Percentiles rank a stretch among this genome's conserved stretches.
phyloP scores from a whole-genome alignment of 2,797 vertebrate species.

The Bufotes viridis region DNA sequence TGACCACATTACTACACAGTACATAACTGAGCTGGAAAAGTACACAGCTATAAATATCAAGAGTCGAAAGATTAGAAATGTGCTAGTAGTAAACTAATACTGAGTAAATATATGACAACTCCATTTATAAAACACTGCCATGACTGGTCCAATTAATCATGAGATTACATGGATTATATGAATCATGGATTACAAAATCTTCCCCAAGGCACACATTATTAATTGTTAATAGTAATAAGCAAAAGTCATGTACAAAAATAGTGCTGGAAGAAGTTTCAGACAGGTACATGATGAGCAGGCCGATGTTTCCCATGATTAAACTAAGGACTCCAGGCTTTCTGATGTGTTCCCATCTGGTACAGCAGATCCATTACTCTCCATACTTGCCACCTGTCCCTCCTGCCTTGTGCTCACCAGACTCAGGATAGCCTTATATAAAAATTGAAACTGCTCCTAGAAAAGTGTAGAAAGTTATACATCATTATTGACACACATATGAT shows the following conservation, averaged over 20 bases:
- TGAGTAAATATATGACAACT: conserved; percentile 72
- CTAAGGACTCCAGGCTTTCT: conserved; percentile 93
- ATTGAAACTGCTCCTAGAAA: conserved; percentile 91
- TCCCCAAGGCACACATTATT: conserved; percentile 81
- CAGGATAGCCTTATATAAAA: conserved; percentile 94
- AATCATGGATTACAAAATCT: conserved; percentile 74
- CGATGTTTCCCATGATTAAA: conserved; percentile 74
- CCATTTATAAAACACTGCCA: conserved; percentile 76
- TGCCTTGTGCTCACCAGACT: conserved; percentile 90
- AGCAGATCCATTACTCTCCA: conserved; percentile 85
- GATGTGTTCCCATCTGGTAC: conserved; percentile 79
- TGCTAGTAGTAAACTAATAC: conserved; percentile 70
- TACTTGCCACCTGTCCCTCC: conserved; percentile 81
- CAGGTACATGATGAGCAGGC: conserved; percentile 63
- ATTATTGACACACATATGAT: not conserved
- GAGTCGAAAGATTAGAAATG: conserved; percentile 74
- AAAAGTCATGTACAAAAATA: conserved; percentile 68
- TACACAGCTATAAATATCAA: conserved; percentile 82
- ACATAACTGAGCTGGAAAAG: conserved; percentile 68
- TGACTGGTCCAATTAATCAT: conserved; percentile 76
- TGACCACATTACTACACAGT: conserved; percentile 80
- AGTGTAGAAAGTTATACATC: not conserved
- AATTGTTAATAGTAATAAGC: conserved; percentile 73
- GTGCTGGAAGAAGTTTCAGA: conserved; percentile 62
- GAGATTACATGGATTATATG: conserved; percentile 56